These are phyloP conservation scores for Lamellibrachia satsuma DNA, from an alignment of 2,888 invertebrate genomes.

Conservation along the genomic window DNA sequence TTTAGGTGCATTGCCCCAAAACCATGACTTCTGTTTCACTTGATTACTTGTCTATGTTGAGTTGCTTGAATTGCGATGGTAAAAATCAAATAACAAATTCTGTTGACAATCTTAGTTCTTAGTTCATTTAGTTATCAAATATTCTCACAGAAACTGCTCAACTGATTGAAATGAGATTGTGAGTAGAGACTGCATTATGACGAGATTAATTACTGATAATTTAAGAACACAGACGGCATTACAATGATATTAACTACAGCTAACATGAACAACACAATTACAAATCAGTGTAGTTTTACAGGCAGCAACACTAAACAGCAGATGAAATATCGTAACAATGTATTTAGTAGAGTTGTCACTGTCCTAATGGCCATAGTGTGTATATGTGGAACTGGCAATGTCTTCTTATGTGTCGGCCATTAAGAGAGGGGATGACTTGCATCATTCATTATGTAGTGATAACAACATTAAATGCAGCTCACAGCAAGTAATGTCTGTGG, in stretches of 20 bases:
- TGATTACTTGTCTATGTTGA: too few relatives aligned
- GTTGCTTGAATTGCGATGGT: too few relatives aligned
- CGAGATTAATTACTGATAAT: constrained; percentile 6
- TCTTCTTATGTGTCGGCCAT: not conserved
- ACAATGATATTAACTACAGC: not conserved
- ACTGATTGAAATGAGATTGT: not conserved
- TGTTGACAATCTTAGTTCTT: too few relatives aligned
- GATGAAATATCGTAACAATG: not conserved
- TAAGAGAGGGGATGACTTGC: not conserved
- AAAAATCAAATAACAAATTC: too few relatives aligned
- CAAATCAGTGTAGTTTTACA: not conserved
- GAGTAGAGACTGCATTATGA: not conserved
- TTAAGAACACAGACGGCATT: not conserved
- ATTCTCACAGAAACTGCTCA: too few relatives aligned
- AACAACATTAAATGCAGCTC: not conserved
- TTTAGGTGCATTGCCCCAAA: too few relatives aligned
- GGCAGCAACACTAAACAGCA: not conserved
- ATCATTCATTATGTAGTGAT: not conserved
- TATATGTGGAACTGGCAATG: not conserved
- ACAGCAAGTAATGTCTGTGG: not conserved
- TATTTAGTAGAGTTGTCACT: not conserved
- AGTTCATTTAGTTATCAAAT: too few relatives aligned
- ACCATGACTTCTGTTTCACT: too few relatives aligned
- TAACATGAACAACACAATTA: not conserved
- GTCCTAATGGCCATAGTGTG: not conserved